These are phyloP conservation scores for Rhadinocentrus ornatus DNA, from an alignment of 2,797 vertebrate genomes.

Conservation along the genomic window DNA sequence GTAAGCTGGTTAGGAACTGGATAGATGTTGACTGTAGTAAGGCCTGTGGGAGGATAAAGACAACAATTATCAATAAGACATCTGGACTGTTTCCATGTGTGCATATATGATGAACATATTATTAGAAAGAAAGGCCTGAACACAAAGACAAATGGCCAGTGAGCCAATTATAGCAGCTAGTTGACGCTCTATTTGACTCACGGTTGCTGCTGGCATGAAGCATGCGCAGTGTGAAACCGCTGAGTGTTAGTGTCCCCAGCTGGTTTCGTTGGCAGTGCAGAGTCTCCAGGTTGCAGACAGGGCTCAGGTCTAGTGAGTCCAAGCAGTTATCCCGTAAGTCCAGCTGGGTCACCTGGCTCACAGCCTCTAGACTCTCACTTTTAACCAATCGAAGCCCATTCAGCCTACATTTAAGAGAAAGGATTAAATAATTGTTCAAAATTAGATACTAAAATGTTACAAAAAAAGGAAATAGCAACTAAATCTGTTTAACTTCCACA, in stretches of 20 bases:
- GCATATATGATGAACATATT: slow-evolving; percentile 16
- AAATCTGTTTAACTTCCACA: neutral
- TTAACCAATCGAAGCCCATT: slow-evolving; percentile 86
- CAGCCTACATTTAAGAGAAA: slow-evolving; percentile 78
- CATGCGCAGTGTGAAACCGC: slow-evolving; percentile 90
- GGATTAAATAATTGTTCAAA: slow-evolving; percentile 1
- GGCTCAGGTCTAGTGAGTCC: slow-evolving; percentile 88
- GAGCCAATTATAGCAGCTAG: slow-evolving; percentile 27
- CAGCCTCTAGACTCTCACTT: slow-evolving; percentile 83
- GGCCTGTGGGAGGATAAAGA: slow-evolving; percentile 80
- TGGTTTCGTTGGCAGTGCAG: slow-evolving; percentile 93
- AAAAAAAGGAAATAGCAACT: neutral
- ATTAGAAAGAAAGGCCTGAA: slow-evolving; percentile 10
- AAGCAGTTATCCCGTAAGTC: slow-evolving; percentile 93
- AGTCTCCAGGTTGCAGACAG: slow-evolving; percentile 89
- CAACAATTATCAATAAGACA: slow-evolving; percentile 45
- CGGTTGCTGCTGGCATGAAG: slow-evolving; percentile 89
- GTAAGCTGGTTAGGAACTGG: slow-evolving; percentile 91
- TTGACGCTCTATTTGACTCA: slow-evolving; percentile 73
- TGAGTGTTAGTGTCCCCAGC: slow-evolving; percentile 88
- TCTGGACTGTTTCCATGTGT: slow-evolving; percentile 17
- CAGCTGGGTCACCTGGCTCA: slow-evolving; percentile 89
- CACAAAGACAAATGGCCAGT: slow-evolving; percentile 23
- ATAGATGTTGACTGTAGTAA: slow-evolving; percentile 90
- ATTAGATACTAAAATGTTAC: neutral